Evolutionary conservation across 2,113 vertebrate species (phyloP), one percentile per base, ranked within the genome.

Genomic region (Henicopernis longicauda): DNA sequence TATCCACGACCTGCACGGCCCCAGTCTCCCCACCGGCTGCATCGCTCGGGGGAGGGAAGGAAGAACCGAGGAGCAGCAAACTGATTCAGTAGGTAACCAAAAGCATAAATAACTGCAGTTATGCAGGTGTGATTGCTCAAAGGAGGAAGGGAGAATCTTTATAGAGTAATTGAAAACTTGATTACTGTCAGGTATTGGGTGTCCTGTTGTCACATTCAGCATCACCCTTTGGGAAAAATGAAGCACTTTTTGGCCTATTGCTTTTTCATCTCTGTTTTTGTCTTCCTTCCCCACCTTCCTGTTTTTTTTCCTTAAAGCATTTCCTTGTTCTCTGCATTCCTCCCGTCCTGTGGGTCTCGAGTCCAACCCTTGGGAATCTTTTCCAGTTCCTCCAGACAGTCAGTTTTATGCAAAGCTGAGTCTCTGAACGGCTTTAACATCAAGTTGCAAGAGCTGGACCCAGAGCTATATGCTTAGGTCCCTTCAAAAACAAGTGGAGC

Each of bases 1-100:
- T 4, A 57, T 19, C 49, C 58, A 36, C 0, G 3, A 69, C 62
- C 49, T 4, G 3, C 71, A 19, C 1, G 0, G 55, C 49, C 40
- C 38, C 26, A 2, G 27, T n/a, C 11, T 83, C 72, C 36, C 40
- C 21, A 3, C 45, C 3, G 31, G n/a, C 62, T 77, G 78, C 40
- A 20, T 27, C 3, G 5, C 21, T 32, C 65, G 6, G 1, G 1
- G 12, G 9, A 63, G 26, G 18, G 34, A 80, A 38, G 19, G 63
- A 59, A 66, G 74, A 86, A 40, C 69, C 26, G 36, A 71, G 38
- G 45, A 84, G 38, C 9, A 85, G 38, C 16, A 26, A 59, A 55
- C 12, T 31, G n/a, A 55, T 61, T 45, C 31, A 82, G 81, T 23
- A 47, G 73, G 58, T 87, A 69, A 69, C 73, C 54, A 54, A 65